Evolutionary conservation across 2,113 vertebrate species (phyloP), one percentile per base, ranked within the genome.

Genomic region (Ardeotis arabs): DNA sequence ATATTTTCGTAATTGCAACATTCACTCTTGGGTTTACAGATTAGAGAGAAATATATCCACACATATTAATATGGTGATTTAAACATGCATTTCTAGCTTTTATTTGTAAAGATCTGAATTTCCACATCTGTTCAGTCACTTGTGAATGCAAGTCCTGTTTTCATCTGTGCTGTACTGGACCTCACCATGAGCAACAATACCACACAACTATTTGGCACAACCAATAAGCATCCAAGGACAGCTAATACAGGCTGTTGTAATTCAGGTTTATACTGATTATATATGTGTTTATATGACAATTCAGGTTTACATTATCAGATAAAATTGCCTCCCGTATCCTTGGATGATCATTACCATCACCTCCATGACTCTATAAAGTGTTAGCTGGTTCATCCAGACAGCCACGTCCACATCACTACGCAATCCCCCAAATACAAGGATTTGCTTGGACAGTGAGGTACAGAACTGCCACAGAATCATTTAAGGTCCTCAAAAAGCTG

Each of bases 291-390:
- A 33, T 35, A 45, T 7, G 25, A 60, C 35, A 49, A 69, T 27
- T 89, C 24, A 27, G 9, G 10, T 52, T 69, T 39, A 56, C 21
- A 41, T 1, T 20, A 45, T 28, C 78, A 93, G 47, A 78, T 25
- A 55, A 59, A 81, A 69, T 10, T 14, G 31, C 50, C 47, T 80
- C 55, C 62, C 1, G 0, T 28, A 47, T 35, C 24, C 33, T 74
- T 1, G 1, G 35, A 50, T 0, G 1, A 33, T 6, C 4, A 1
- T 19, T 68, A 35, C 56, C 1, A 2, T 21, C 10, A 41, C 11
- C n/a, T 9, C 75, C 13, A 1, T 3, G 22, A 19, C 28, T 19
- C 33, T 22, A 4, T 27, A 50, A 22, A 35, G 21, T 14, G 3
- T 56, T 47, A 73, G 25, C 41, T 82, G 49, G 29, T 33, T 89